phyloP scores from a whole-genome alignment of 2,113 vertebrate genomes.

The Cryptomyrus ogoouensis region DNA sequence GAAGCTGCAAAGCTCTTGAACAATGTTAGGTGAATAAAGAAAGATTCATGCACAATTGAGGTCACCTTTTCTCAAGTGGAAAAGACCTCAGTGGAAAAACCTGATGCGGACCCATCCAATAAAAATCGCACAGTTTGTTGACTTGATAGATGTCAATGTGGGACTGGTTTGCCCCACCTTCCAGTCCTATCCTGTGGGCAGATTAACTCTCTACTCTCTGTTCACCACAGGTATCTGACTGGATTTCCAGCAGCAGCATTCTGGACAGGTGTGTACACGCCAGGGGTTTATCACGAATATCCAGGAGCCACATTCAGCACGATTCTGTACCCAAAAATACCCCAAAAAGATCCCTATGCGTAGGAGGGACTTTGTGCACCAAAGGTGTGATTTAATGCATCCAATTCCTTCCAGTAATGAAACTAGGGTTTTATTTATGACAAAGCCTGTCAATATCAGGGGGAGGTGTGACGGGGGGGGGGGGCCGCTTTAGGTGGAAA shows the following conservation, averaged over 20 bases:
- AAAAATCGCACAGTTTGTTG: background rate
- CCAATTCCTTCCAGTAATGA: background rate
- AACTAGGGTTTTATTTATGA: background rate
- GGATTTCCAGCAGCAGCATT: slow-evolving; percentile 60
- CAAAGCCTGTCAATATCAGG: background rate
- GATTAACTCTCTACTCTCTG: slow-evolving; percentile 42
- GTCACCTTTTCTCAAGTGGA: background rate
- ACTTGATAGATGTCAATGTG: background rate
- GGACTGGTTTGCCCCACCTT: background rate
- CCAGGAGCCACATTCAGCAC: background rate
- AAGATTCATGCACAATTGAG: background rate
- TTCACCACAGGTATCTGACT: slow-evolving; percentile 59
- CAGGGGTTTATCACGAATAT: background rate
- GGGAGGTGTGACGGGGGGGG: background rate
- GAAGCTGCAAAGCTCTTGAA: background rate
- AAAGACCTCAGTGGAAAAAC: background rate
- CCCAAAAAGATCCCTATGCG: background rate
- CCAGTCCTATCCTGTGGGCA: background rate
- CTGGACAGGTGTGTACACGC: slow-evolving; percentile 59
- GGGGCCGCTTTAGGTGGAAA: background rate
- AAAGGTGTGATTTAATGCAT: background rate
- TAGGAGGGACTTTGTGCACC: background rate
- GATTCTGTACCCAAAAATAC: background rate
- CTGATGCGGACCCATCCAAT: background rate
- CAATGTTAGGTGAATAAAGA: background rate